Base-by-base conservation (phyloP, 2,888 invertebrate species). In the Nudaria mundana region DNA sequence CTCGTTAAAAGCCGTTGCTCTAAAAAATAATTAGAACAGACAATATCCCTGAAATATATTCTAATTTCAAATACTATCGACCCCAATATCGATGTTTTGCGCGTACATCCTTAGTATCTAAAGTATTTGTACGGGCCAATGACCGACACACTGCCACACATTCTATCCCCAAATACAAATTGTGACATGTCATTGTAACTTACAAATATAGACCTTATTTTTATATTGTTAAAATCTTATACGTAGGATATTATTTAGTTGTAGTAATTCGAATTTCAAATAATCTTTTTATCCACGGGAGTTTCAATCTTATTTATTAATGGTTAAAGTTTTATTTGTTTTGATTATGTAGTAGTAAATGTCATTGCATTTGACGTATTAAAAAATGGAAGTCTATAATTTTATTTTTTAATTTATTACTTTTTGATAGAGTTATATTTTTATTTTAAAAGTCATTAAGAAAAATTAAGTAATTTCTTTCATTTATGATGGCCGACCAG, bases 61-160 rank as follows among this genome's bases (percentile, higher is more conserved):
- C 51, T 44, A 45, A 42, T 49, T 47, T 23, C 6, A 24, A 33
- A 41, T 22, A 34, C 39, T 46, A 53, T 50, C 58, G 57, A 52
- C 61, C 61, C 60, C 61, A 52, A 60, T 59, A 40, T 33, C 48
- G 50, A 48, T 60, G n/a, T n/a, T n/a, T n/a, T n/a, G n/a, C 58
- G 54, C 57, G 61, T 33, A 48, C 73, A 63, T 57, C 74, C 66
- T 77, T 72, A 71, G 68, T 72, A 75, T 76, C 72, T 71, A 65
- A 78, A 76, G 68, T 74, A 79, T 80, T 83, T 81, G 54, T 69
- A 58, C 60, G 67, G 81, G 76, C 81, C 84, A 78, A 66, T 52
- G 79, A 54, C 77, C 86, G 83, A 52, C 85, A 84, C 74, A 87
- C 76, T 87, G 85, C 80, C 87, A 73, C 65, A 86, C 66, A 81